Evolutionary conservation across 2,113 vertebrate species (phyloP), one percentile per base, ranked within the genome.

Genomic region (Myrmecophaga tridactyla): DNA sequence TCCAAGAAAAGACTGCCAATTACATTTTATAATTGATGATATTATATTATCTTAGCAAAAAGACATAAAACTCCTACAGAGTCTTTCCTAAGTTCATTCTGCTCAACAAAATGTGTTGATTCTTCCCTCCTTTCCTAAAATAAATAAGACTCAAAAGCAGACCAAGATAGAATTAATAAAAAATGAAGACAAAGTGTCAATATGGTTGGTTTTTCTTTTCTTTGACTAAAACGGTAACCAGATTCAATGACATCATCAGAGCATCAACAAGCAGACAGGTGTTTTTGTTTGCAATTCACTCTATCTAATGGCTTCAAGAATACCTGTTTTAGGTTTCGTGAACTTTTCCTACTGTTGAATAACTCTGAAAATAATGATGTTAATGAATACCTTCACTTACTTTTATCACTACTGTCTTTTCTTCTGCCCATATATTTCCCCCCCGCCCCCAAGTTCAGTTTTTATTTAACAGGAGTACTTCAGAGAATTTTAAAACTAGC

Each of bases 141-240:
- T 87, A 91, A 93, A 62, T 84, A 97, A 73, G 67, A 77, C 23
- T 87, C 91, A 96, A 98, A 91, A 0, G 0, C 63, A 18, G 29
- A 94, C 77, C 95, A 96, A 93, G 81, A 48, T 94, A 95, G 72
- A 95, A 92, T 89, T 72, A 93, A 0, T 6, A 89, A 85, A 97
- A 97, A 95, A 93, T 62, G 21, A 95, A 90, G 77, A 93, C 34
- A 2, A 15, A 89, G 94, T 83, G 72, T 81, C 92, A 97, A 95
- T 89, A 95, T 14, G 34, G 93, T 14, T 27, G 90, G 63, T 90
- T 94, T 97, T 98, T 96, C 89, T 97, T 97, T 96, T 48, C 77
- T 89, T 25, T 73, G 88, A 96, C 91, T 91, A 96, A 96, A 98
- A 92, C 92, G 96, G 87, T 96, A 96, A 96, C 97, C 73, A 20